These are phyloP conservation scores for Procapra przewalskii DNA, from an alignment of 2,113 vertebrate genomes.

Conservation along the genomic window DNA sequence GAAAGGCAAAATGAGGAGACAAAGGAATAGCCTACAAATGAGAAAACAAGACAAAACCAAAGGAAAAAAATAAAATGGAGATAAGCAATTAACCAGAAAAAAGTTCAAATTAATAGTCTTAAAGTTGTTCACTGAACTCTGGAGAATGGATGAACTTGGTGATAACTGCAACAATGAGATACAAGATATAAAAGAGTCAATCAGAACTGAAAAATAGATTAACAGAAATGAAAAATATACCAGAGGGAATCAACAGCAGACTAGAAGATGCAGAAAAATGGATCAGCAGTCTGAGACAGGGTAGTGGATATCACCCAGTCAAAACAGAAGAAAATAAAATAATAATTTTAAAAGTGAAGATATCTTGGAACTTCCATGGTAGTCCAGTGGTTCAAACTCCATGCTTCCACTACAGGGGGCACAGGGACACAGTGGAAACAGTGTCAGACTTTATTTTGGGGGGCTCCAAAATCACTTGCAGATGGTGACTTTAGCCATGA, in stretches of 20 bases:
- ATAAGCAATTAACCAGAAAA: neutral
- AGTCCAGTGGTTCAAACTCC: neutral
- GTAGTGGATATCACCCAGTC: neutral
- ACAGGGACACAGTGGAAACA: neutral
- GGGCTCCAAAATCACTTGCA: too few species aligned
- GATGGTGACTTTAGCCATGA: too few species aligned
- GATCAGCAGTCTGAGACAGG: neutral
- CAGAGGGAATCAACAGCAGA: neutral
- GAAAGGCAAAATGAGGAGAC: neutral
- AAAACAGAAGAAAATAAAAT: neutral
- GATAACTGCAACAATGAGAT: neutral
- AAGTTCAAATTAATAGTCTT: neutral
- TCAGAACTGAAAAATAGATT: neutral
- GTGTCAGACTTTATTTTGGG: too few species aligned
- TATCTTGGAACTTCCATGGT: neutral
- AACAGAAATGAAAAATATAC: neutral
- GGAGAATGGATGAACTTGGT: neutral
- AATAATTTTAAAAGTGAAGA: neutral
- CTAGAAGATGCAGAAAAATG: neutral
- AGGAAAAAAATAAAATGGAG: neutral
- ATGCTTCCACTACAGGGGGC: neutral
- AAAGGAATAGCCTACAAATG: neutral
- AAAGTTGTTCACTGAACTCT: neutral
- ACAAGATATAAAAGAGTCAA: neutral
- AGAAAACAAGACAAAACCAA: neutral